Evolutionary conservation across 1,140 invertebrate genomes (phyloP).

Genomic region (Augochlora pura): DNA sequence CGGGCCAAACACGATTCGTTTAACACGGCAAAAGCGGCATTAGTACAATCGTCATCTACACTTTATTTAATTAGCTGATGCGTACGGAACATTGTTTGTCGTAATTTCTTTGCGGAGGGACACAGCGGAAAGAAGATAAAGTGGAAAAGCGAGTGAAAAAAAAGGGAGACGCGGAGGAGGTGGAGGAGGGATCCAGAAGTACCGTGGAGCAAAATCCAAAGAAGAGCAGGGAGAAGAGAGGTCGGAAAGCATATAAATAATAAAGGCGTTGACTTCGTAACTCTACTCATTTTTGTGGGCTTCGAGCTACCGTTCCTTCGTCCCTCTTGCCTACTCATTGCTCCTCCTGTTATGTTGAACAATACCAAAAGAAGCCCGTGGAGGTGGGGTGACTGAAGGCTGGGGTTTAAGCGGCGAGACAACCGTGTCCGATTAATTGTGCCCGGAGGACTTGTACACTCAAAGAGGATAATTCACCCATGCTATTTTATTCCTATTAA

Average conservation of each 20-base stretch:
- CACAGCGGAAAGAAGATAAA: neutral
- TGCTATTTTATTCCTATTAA: conserved; percentile 54
- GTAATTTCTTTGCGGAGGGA: conserved; percentile 23
- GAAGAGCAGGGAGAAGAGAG: neutral
- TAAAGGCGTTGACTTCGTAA: conserved; percentile 43
- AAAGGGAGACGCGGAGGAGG: neutral
- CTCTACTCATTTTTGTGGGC: conserved; percentile 34
- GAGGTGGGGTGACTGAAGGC: conserved; percentile 11
- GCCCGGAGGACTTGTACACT: conserved; percentile 60
- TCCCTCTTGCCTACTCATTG: neutral
- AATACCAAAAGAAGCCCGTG: conserved; percentile 43
- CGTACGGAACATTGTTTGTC: conserved; percentile 31
- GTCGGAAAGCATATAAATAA: conserved; percentile 48
- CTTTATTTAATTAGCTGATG: conserved; percentile 38
- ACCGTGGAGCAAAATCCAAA: conserved; percentile 4
- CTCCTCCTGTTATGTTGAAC: conserved; percentile 44
- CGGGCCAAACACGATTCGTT: neutral
- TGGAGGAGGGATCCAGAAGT: neutral
- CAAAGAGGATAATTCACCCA: conserved; percentile 65
- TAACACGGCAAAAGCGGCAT: neutral
- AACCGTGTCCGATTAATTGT: conserved; percentile 69
- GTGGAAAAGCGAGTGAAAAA: too few relatives aligned
- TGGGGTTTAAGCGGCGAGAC: conserved; percentile 42
- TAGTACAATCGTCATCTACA: neutral
- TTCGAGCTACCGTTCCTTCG: neutral